Conservation (phyloP, 2,888 invertebrate species). For the Lithosia quadra region DNA sequence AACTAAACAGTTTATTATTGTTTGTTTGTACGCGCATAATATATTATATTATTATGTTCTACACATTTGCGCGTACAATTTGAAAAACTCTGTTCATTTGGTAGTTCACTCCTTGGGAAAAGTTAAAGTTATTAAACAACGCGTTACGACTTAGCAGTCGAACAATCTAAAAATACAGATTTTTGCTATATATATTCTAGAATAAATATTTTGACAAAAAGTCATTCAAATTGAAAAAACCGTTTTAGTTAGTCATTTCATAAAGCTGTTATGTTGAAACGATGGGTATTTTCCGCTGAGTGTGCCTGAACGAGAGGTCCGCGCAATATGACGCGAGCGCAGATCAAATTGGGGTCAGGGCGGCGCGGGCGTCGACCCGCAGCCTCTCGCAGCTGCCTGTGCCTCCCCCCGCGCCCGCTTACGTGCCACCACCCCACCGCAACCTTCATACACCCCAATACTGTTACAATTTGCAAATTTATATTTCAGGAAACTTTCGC, state of each 20-base stretch:
- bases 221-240: conserved; percentile 26
- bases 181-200: background rate
- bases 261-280: conserved; percentile 63
- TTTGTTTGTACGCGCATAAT: background rate
- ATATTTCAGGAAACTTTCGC: conserved; percentile 46
- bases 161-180: background rate
- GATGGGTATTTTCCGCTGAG: conserved; percentile 83
- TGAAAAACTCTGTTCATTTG: background rate
- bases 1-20: background rate
- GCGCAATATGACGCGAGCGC: conserved; percentile 86
- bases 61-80: background rate
- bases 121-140: background rate
- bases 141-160: background rate
- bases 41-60: too few relatives aligned
- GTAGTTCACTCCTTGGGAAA: background rate
- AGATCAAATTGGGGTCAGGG: conserved; percentile 84
- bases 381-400: conserved; percentile 75
- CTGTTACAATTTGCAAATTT: conserved; percentile 41
- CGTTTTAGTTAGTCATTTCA: conserved; percentile 50
- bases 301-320: conserved; percentile 82
- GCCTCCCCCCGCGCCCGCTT: conserved; percentile 40
- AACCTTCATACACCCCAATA: conserved; percentile 51
- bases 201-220: conserved; percentile 7
- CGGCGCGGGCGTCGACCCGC: conserved; percentile 85
- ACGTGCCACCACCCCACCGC: conserved; percentile 49